These are phyloP conservation scores for Dicyrtomina minuta DNA, from an alignment of 2,888 invertebrate genomes.

Conservation along the genomic window DNA sequence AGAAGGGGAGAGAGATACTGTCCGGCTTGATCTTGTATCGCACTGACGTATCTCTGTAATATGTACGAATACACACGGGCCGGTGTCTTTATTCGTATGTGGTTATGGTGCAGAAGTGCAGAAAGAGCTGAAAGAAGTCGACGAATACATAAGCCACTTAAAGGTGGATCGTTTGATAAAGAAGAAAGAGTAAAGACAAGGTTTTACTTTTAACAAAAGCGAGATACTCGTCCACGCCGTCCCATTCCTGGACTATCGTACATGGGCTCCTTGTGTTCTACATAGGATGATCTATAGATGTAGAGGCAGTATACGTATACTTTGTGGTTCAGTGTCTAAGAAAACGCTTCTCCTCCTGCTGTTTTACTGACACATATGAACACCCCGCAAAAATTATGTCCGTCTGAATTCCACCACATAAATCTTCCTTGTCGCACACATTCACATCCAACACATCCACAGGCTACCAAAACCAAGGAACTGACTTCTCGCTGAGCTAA, in stretches of 20 bases:
- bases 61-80: too few relatives aligned
- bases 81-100: too few relatives aligned
- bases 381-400: slow-evolving; percentile 46
- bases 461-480: neutral
- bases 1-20: neutral
- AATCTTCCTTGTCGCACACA: slow-evolving; percentile 42
- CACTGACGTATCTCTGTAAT: too few relatives aligned
- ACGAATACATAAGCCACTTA: too few relatives aligned
- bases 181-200: neutral
- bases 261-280: neutral
- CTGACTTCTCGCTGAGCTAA: slow-evolving; percentile 30
- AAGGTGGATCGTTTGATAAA: too few relatives aligned
- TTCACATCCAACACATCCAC: slow-evolving; percentile 16
- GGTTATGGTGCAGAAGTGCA: too few relatives aligned
- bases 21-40: too few relatives aligned
- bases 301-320: too few relatives aligned
- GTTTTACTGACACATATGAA: slow-evolving; percentile 41
- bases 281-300: neutral
- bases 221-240: neutral
- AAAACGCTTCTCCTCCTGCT: slow-evolving; percentile 34
- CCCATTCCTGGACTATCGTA: neutral
- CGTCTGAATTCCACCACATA: slow-evolving; percentile 39
- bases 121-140: too few relatives aligned
- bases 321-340: slow-evolving; percentile 7
- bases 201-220: neutral